Evolutionary conservation across 1,140 invertebrate genomes (phyloP), one percentile per base, ranked within the genome.

Genomic region (Charaxes varanes): DNA sequence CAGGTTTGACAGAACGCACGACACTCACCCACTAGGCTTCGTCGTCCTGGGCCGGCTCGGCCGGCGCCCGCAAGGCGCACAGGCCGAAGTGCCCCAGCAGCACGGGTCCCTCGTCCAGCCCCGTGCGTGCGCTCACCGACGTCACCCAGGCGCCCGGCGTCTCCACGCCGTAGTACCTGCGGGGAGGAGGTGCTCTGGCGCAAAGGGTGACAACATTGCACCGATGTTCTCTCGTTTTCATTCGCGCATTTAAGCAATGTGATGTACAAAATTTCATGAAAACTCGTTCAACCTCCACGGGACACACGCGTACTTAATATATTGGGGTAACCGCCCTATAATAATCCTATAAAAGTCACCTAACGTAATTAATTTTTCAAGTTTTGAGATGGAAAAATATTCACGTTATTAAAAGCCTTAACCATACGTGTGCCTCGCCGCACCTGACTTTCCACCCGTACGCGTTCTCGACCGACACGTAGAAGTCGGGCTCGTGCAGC

Each of bases 371-470:
- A 2, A 4, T 12, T 4, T 27, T 10, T 4, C 8, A 7, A 12
- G 6, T 27, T 12, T 27, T 6, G 5, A 23, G 6, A 8, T 2
- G 2, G 7, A 23, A 8, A 2, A 22, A 4, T 3, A n/a, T 3
- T 2, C 7, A 23, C 4, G 7, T 2, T n/a, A 8, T 22, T 8
- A 22, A 8, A 23, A 23, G 7, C 4, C 3, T 3, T 3, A 23
- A 3, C 21, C n/a, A 8, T n/a, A 1, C 4, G 22, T 23, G 22
- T 8, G 10, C 6, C 6, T 5, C 22, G 3, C 41, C 62, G 31
- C 6, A 85, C 83, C 72, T 76, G 2, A 84, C 70, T 33, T 45
- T 53, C 83, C 83, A 85, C 0, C 53, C 59, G 27, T 53, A 72
- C 2, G 41, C 37, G 40, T 83, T 82, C 8, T 65, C 61, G 14